Evolutionary conservation across 2,797 vertebrate species (phyloP).

Genomic region (Periophthalmus magnuspinnatus): DNA sequence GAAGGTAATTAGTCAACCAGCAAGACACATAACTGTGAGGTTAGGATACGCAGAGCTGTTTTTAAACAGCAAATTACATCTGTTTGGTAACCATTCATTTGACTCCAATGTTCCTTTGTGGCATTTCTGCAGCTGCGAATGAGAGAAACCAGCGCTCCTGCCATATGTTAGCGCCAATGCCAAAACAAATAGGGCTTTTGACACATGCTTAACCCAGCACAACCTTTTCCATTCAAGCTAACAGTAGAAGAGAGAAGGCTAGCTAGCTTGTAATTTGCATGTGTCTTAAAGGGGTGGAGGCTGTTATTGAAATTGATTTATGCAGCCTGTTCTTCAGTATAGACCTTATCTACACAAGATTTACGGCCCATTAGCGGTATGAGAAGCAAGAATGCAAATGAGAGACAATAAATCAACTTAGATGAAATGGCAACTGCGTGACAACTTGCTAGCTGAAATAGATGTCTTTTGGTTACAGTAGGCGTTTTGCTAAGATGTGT

Average conservation of each 20-base stretch:
- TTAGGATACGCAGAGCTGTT: neutral
- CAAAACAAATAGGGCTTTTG: conserved; percentile 13
- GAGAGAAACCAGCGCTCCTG: conserved; percentile 7
- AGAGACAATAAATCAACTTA: conserved; percentile 69
- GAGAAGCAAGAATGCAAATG: conserved; percentile 69
- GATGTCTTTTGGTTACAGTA: conserved; percentile 50
- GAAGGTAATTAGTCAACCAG: conserved; percentile 2
- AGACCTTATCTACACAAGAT: conserved; percentile 69
- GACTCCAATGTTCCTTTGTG: conserved; percentile 4
- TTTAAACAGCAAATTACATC: conserved; percentile 18
- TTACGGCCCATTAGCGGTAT: conserved; percentile 69
- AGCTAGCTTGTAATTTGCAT: conserved; percentile 18
- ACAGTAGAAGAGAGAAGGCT: conserved; percentile 17
- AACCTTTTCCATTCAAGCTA: conserved; percentile 17
- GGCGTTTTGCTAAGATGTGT: conserved; percentile 49
- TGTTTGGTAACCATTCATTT: conserved; percentile 6
- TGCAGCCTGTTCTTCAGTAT: conserved; percentile 64
- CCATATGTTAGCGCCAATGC: conserved; percentile 11
- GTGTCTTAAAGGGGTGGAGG: conserved; percentile 62
- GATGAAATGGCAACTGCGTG: conserved; percentile 61
- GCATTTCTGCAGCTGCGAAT: conserved; percentile 7
- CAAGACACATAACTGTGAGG: conserved; percentile 2
- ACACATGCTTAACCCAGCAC: neutral
- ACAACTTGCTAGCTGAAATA: conserved; percentile 54
- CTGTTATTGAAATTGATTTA: conserved; percentile 72